phyloP scores from a whole-genome alignment of 2,888 invertebrate genomes.

The Watsonalla cultraria region DNA sequence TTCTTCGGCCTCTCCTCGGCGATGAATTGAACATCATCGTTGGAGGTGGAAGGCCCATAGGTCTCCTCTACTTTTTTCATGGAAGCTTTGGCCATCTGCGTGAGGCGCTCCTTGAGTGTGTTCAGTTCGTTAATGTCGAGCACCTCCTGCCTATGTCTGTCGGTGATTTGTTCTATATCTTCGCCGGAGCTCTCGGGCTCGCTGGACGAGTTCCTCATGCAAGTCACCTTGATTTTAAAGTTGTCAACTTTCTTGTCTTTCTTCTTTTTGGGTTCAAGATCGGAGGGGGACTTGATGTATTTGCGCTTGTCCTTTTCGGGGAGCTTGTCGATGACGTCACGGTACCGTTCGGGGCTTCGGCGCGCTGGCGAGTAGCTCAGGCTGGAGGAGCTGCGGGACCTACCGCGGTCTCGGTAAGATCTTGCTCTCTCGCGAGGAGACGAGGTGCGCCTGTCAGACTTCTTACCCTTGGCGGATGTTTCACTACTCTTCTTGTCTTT shows the following conservation, averaged over 20 bases:
- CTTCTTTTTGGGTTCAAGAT: constrained; percentile 52
- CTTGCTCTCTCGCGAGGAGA: constrained; percentile 36
- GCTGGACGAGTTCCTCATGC: constrained; percentile 79
- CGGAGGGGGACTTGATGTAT: constrained; percentile 67
- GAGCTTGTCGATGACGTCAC: constrained; percentile 79
- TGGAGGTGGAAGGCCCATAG: constrained; percentile 43
- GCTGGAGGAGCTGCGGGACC: constrained; percentile 71
- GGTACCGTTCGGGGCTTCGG: constrained; percentile 83
- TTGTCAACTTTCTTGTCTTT: constrained; percentile 35
- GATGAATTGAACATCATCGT: constrained; percentile 11
- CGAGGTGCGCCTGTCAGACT: constrained; percentile 30
- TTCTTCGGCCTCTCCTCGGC: constrained; percentile 8
- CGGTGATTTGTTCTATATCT: constrained; percentile 72
- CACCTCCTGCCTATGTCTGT: constrained; percentile 73
- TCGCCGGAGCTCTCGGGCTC: constrained; percentile 79
- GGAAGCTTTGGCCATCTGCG: constrained; percentile 83
- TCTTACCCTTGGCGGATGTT: constrained; percentile 39
- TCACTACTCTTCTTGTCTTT: constrained; percentile 42
- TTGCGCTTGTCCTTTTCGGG: constrained; percentile 77
- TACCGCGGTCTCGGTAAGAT: constrained; percentile 35
- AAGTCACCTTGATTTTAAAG: constrained; percentile 66
- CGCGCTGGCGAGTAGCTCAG: constrained; percentile 85
- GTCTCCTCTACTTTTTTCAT: constrained; percentile 38
- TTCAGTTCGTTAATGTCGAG: constrained; percentile 81
- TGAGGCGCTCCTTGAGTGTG: constrained; percentile 82